These are phyloP conservation scores for Parascotia fuliginaria DNA, from an alignment of 2,888 invertebrate genomes.

Conservation along the genomic window DNA sequence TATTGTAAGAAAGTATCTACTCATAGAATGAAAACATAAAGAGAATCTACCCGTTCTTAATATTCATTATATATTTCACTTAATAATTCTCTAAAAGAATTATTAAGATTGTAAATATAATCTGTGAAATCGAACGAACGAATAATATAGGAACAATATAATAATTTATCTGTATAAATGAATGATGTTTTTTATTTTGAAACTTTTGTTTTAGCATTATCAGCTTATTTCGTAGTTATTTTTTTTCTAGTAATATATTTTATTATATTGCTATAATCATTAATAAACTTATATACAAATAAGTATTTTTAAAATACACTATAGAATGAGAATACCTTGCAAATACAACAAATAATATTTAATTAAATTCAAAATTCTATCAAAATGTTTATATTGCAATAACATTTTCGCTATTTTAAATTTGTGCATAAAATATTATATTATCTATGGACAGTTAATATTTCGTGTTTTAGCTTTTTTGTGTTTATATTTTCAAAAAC, in stretches of 20 bases:
- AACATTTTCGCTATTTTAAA: not conserved
- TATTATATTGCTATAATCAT: not conserved
- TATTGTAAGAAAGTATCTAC: no score
- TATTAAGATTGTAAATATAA: conserved; percentile 45
- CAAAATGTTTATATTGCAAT: no score
- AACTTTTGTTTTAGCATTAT: conserved; percentile 18
- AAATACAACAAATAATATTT: no score
- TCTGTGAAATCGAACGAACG: conserved; percentile 41
- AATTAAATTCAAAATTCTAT: no score
- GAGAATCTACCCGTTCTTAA: not conserved
- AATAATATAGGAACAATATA: conserved; percentile 20
- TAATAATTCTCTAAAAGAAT: conserved; percentile 41
- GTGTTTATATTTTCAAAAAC: not conserved
- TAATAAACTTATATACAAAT: no score
- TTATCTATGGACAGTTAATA: conserved; percentile 16
- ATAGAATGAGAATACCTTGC: no score
- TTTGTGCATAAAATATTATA: not conserved
- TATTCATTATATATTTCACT: conserved; percentile 35
- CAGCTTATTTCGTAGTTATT: conserved; percentile 8
- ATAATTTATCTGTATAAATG: conserved; percentile 35
- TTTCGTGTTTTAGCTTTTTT: not conserved
- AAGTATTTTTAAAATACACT: no score
- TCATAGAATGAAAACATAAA: no score
- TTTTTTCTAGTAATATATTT: not conserved
- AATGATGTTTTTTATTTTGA: conserved; percentile 17